Conservation (phyloP, 1,140 invertebrate species). For the Drosophila rufa region DNA sequence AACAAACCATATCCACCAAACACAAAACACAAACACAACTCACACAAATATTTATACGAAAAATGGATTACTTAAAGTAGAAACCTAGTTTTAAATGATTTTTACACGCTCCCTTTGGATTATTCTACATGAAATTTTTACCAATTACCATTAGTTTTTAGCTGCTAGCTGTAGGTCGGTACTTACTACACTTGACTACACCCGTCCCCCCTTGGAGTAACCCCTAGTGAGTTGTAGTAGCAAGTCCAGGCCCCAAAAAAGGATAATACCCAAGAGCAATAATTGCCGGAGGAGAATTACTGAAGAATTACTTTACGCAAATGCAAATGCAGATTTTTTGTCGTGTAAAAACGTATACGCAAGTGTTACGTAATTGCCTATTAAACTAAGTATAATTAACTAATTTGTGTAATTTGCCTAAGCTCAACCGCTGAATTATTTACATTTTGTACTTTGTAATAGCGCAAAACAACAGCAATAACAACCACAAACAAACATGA, state of each 20-base stretch:
- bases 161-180: conserved; percentile 43
- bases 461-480: conserved; percentile 39
- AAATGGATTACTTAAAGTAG: conserved; percentile 74
- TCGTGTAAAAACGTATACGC: conserved; percentile 25
- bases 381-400: conserved; percentile 74
- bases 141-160: conserved; percentile 46
- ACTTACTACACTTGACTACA: conserved; percentile 43
- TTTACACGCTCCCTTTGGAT: conserved; percentile 57
- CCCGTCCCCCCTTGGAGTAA: conserved; percentile 45
- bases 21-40: conserved; percentile 34
- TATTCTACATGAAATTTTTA: conserved; percentile 51
- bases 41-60: conserved; percentile 63
- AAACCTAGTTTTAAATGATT: conserved; percentile 70
- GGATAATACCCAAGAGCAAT: conserved; percentile 44
- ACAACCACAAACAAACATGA: conserved; percentile 39
- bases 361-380: conserved; percentile 66
- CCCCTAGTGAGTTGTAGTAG: conserved; percentile 40
- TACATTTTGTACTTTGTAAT: conserved; percentile 66
- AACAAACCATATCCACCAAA: conserved; percentile 47
- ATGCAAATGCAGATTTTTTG: conserved; percentile 7
- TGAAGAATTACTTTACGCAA: conserved; percentile 56
- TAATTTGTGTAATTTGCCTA: conserved; percentile 65
- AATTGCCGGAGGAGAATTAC: conserved; percentile 41
- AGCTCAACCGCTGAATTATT: conserved; percentile 69
- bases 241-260: conserved; percentile 49